Evolutionary conservation across 1,140 invertebrate species (phyloP), one percentile per base, ranked within the genome.

Genomic region (Hylyphantes graminicola): DNA sequence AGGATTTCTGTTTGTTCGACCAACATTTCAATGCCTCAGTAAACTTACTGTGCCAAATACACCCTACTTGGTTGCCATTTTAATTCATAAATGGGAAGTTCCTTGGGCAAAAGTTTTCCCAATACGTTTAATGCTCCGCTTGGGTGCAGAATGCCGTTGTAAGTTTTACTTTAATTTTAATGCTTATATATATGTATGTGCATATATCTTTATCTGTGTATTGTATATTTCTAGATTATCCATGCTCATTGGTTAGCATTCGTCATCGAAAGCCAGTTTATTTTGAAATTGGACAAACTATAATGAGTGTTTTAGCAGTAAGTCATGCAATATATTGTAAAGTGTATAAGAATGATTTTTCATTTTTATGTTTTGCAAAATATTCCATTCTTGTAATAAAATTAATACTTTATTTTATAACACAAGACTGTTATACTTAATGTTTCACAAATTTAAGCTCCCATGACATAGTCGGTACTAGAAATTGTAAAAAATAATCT

Each of bases 71-170:
- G 92, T 97, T 86, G 95, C 93, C 2, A 92, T 97, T 85, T 91
- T 97, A 53, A 93, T 97, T 63, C 95, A 96, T 88, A 94, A 93
- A 91, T 95, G 94, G 93, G 95, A 96, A 90, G 93, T 94, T 21
- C 95, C 95, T 1, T 96, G 95, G 95, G 95, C 95, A 0, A 94
- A 95, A 90, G 92, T 96, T 50, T 95, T 97, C 88, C 95, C 95
- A 15, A 89, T 96, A 11, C 90, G 95, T 17, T 89, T 96, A 13
- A 91, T 96, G 82, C 89, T 97, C 61, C 92, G 96, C 74, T 89
- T 97, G 35, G 96, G 96, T 8, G 95, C 95, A 3, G 94, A 96
- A 89, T 96, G 94, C 90, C 92, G 95, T 86, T 96, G 91, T 91
- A 88, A 90, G 90, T 79, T 70, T n/a, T 70, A 5, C 8, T 51